Evolutionary conservation across 2,113 vertebrate species (phyloP), one percentile per base, ranked within the genome.

Genomic region (Corythornis cristatus): DNA sequence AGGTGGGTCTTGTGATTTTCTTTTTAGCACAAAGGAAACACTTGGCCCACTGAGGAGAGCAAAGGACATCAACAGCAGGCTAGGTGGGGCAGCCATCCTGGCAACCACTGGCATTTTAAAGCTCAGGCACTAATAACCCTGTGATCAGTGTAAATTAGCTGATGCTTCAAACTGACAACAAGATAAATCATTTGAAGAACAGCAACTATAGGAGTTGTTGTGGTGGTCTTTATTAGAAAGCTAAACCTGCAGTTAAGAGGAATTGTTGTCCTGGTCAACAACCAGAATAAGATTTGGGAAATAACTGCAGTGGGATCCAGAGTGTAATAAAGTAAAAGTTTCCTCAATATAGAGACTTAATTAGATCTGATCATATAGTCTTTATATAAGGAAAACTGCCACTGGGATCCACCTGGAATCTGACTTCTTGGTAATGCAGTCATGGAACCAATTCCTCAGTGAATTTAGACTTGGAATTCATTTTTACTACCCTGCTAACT

Each of bases 11-110:
- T 4, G 72, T 60, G 45, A 71, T 95, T 91, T 89, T 92, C 84
- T 75, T 92, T 90, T 76, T 31, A 92, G 68, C 67, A 89, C 56
- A 94, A 91, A 95, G 43, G 68, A 89, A 92, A 83, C 53, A 71
- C 26, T 77, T 66, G 40, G 87, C 64, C 64, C 56, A 87, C 87
- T 57, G 56, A 72, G 80, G 84, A 87, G 56, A 67, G 67, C 37
- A 87, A 92, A 93, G 92, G 62, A 53, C 67, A 89, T 66, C 84
- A 89, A 62, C 56, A 93, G 48, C 0, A 0, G 75, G 82, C 91
- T 93, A 87, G 87, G 89, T 77, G 48, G 79, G 64, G 64, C 84
- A 94, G 82, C 82, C 91, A 88, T n/a, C 62, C 65, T 67, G 82
- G 82, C 67, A 95, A 64, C 48, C 15, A 16, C 3, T 56, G 64